Base-by-base conservation (phyloP, 2,797 vertebrate species). In the Peromyscus attwateri region DNA sequence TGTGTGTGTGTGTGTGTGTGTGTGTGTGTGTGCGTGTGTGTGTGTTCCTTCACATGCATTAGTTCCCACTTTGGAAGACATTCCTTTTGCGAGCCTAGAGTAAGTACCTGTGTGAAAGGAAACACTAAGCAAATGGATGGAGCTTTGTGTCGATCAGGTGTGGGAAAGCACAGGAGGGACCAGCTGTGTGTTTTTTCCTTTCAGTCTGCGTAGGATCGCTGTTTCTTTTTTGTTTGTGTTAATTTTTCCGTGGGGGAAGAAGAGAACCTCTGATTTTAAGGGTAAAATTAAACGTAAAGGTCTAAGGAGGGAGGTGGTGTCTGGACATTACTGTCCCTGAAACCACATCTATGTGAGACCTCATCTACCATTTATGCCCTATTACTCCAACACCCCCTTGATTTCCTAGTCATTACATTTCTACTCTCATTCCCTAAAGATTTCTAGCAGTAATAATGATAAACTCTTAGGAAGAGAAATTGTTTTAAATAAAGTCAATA, bases 51-150 rank as follows among this genome's bases (percentile, higher is more conserved):
- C 79, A 89, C 29, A 79, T 4, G 37, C 62, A 75, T 57, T 85
- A 68, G 3, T 97, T 97, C 97, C 97, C 96, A 70, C 95, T 97
- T 94, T 77, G 81, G 89, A 97, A 92, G 95, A 43, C 76, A 85
- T 92, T 95, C 89, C 92, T 75, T 87, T 95, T 87, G 83, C 97
- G 60, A 95, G 11, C 21, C 60, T 27, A 57, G 31, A 91, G 81
- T 91, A 97, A 94, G 68, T 31, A 21, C 23, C 90, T n/a, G 34
- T 46, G 23, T 80, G 82, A 96, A 98, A 94, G 57, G 79, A 89
- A 95, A 96, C 82, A 49, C 16, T 62, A 87, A 92, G 94, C 87
- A 94, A 88, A 94, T 84, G 70, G 34, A 96, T 37, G 92, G 31
- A 94, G 80, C 62, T 79, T 76, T n/a, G 29, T 64, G 76, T 89